Evolutionary conservation across 2,113 vertebrate species (phyloP).

Genomic region (Hippocampus abdominalis): DNA sequence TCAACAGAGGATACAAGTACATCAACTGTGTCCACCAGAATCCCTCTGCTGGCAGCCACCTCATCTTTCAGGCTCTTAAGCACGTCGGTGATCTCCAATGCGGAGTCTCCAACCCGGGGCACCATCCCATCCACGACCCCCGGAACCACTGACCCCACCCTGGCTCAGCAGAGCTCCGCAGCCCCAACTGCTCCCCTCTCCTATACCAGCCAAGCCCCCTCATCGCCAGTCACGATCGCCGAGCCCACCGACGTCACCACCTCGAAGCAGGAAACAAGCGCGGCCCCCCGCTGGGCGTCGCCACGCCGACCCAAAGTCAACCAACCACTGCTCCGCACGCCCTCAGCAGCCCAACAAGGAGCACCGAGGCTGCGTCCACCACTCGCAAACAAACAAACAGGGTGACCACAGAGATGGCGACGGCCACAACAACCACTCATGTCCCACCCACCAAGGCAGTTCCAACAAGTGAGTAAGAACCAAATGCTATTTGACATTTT

Average conservation of each 20-base stretch:
- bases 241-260: slow-evolving; percentile 41
- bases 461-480: slow-evolving; percentile 27
- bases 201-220: slow-evolving; percentile 27
- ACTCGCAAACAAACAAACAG: slow-evolving; percentile 31
- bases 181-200: slow-evolving; percentile 1
- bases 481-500: neutral
- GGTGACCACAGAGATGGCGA: slow-evolving; percentile 28
- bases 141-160: slow-evolving; percentile 31
- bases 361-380: slow-evolving; percentile 38
- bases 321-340: slow-evolving; percentile 37
- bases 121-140: slow-evolving; percentile 8
- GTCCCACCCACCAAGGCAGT: slow-evolving; percentile 10
- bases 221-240: slow-evolving; percentile 18
- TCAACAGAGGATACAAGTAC: slow-evolving; percentile 42
- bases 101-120: slow-evolving; percentile 13
- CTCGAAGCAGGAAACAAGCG: slow-evolving; percentile 49
- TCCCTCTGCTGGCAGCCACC: slow-evolving; percentile 22
- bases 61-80: slow-evolving; percentile 28
- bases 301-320: slow-evolving; percentile 19
- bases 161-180: slow-evolving; percentile 27
- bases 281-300: slow-evolving; percentile 26
- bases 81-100: slow-evolving; percentile 16
- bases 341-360: slow-evolving; percentile 32
- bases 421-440: slow-evolving; percentile 33
- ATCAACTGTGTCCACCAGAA: slow-evolving; percentile 17